Evolutionary conservation across 2,888 invertebrate genomes (phyloP).

Genomic region (Parnassius mnemosyne): DNA sequence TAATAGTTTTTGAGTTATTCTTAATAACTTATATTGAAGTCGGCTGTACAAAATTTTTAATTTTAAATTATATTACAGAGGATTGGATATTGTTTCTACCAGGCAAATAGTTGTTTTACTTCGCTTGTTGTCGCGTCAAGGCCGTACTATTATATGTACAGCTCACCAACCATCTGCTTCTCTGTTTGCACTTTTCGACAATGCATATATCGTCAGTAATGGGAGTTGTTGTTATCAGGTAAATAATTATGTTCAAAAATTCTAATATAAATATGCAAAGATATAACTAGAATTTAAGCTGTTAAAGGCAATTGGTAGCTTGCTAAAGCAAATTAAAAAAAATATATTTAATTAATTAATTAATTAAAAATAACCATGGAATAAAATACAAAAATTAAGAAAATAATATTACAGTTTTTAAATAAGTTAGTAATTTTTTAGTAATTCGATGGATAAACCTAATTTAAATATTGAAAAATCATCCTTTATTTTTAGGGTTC

Average conservation of each 20-base stretch:
- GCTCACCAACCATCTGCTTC: conserved; percentile 89
- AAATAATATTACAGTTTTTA: not conserved
- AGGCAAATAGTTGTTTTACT: conserved; percentile 85
- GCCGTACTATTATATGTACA: conserved; percentile 87
- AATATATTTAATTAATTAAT: no score
- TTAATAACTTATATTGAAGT: no score
- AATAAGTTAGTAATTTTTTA: no score
- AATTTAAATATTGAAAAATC: no score
- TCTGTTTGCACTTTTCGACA: conserved; percentile 86
- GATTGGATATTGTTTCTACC: conserved; percentile 86
- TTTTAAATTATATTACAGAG: conserved; percentile 80
- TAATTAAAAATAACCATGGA: no score
- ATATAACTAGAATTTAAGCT: no score
- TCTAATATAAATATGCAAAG: no score
- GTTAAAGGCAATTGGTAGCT: not conserved
- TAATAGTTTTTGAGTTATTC: no score
- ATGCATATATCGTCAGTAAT: conserved; percentile 82
- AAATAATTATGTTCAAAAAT: not conserved
- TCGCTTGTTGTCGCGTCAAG: conserved; percentile 83
- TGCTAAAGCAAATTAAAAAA: no score
- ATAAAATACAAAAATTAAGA: not conserved
- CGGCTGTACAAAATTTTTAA: no score
- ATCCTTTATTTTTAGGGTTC: conserved; percentile 72
- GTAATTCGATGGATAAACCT: no score
- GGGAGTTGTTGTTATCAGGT: conserved; percentile 73